Base-by-base conservation (phyloP, 2,888 invertebrate species). In the Drosophila eohydei region DNA sequence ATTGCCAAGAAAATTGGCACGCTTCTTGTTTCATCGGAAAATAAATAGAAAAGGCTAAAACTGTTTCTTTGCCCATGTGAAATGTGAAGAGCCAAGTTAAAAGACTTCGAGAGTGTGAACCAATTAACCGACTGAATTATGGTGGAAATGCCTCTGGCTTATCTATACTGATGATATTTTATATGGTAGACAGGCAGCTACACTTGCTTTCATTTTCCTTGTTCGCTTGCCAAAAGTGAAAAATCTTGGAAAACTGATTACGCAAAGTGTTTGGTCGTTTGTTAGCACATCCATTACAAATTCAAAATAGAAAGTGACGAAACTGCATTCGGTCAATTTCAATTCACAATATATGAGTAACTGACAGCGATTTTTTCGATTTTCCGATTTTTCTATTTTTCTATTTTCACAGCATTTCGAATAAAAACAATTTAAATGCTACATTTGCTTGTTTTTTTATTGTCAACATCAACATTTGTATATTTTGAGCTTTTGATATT, bases 1-100 rank as follows among this genome's bases (percentile, higher is more conserved):
- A 74, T 71, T 83, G 88, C 78, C 78, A 75, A 88, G 81, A 88
- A 86, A 84, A 80, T 84, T 84, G 84, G 84, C 84, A 84, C 84
- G 84, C 84, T 89, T 84, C 83, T 89, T 52, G 71, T 69, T 71
- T 71, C 62, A 62, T 21, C 57, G 3, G 63, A 38, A 65, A 50
- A 60, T 43, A 14, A 51, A 30, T 46, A 34, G 32, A 59, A 65
- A 46, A 43, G 56, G 32, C 48, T 32, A 9, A 14, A 46, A 28
- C 26, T 7, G 40, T 36, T 66, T 60, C 8, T 2, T 3, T 14
- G 16, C 36, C 62, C 40, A 16, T 26, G 14, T n/a, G 36, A 68
- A 48, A n/a, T 21, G 3, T 14, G 32, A 59, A 34, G 14, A 56
- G 58, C 16, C 60, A 61, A 57, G 43, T 58, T 30, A 52, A 57